A percentile compares a stretch with the other conserved stretches of the same genome.
phyloP scores from a whole-genome alignment of 2,113 vertebrate genomes.

The Typhlomys cinereus region DNA sequence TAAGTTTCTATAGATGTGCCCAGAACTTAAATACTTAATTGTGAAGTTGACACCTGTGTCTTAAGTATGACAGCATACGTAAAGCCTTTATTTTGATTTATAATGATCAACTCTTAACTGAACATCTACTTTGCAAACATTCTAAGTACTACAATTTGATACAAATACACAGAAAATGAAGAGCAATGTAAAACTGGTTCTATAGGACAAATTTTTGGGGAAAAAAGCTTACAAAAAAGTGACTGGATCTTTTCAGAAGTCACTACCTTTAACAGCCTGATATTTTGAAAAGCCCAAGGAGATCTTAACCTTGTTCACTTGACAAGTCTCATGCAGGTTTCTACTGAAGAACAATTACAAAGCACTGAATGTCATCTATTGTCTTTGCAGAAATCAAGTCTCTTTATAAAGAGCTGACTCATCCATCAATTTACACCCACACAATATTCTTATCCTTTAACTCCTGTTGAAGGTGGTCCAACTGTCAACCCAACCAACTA shows the following conservation, averaged over 20 bases:
- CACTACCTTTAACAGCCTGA: conserved; percentile 28
- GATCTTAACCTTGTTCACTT: conserved; percentile 17
- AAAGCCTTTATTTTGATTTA: background rate
- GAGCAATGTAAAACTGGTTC: background rate
- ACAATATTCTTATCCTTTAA: conserved; percentile 35
- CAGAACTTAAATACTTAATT: too few relatives aligned
- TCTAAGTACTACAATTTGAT: background rate
- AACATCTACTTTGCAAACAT: conserved; percentile 3
- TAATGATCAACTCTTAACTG: background rate
- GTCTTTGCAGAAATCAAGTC: conserved; percentile 28
- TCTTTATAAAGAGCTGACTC: conserved; percentile 15
- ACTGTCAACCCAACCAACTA: background rate
- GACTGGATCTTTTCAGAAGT: conserved; percentile 27
- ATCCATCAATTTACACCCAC: conserved; percentile 39
- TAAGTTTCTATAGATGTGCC: too few relatives aligned
- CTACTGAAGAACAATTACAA: conserved; percentile 47
- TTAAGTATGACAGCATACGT: too few relatives aligned
- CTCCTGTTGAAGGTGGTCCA: conserved; percentile 6
- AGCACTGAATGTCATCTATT: conserved; percentile 21
- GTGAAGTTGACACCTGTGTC: too few relatives aligned
- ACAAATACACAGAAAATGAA: background rate
- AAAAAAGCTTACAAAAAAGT: conserved; percentile 37
- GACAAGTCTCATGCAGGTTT: conserved; percentile 39
- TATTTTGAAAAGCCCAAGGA: conserved; percentile 15
- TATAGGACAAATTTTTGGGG: background rate